Percentiles rank a stretch among this genome's conserved stretches.
These are phyloP conservation scores for Lasioglossum malachurum DNA, from an alignment of 2,888 invertebrate species.

Conservation along the genomic window DNA sequence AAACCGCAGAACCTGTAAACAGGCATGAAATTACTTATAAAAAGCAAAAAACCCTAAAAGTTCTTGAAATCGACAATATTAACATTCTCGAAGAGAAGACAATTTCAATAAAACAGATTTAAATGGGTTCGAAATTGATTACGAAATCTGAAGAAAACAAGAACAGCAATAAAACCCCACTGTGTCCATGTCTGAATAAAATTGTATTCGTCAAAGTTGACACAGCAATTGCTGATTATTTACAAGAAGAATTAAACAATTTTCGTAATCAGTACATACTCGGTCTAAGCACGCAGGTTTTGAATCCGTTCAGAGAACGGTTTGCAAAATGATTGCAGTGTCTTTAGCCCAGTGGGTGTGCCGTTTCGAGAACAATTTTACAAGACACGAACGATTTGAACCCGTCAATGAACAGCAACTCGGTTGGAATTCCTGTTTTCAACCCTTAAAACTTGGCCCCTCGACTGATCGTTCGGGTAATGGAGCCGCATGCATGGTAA, in stretches of 20 bases:
- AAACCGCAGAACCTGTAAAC: too few relatives aligned
- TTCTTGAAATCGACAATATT: too few relatives aligned
- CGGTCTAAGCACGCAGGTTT: not conserved
- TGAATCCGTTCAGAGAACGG: not conserved
- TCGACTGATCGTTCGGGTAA: conserved; percentile 18
- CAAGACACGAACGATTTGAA: not conserved
- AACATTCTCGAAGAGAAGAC: too few relatives aligned
- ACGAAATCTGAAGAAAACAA: too few relatives aligned
- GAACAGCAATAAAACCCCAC: too few relatives aligned
- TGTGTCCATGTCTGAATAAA: too few relatives aligned
- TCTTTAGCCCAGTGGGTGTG: not conserved
- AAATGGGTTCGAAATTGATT: too few relatives aligned
- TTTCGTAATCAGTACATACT: not conserved
- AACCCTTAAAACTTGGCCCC: conserved; percentile 35
- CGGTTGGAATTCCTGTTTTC: not conserved
- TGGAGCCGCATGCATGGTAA: conserved; percentile 35
- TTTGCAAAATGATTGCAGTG: not conserved
- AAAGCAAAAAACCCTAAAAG: too few relatives aligned
- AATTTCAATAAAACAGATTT: too few relatives aligned
- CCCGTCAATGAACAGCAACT: not conserved
- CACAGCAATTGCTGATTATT: not conserved
- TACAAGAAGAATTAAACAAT: not conserved
- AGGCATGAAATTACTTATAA: too few relatives aligned
- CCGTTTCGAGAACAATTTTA: not conserved
- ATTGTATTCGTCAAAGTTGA: too few relatives aligned